Percentiles rank a stretch among this genome's conserved stretches.
Evolutionary conservation across 2,113 vertebrate species (phyloP).

Genomic region (Daubentonia madagascariensis): DNA sequence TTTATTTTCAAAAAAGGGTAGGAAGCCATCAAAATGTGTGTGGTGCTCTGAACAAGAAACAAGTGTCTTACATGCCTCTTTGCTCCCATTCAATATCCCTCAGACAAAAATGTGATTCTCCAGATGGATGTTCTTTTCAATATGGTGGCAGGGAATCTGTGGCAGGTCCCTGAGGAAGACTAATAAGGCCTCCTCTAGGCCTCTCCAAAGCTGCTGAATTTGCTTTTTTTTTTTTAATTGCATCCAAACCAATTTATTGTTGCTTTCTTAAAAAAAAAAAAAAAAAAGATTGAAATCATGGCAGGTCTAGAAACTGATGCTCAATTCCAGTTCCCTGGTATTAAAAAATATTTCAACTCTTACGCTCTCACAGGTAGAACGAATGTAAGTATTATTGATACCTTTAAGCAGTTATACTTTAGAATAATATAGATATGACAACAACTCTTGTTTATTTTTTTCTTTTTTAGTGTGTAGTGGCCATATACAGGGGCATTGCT

Average conservation of each 20-base stretch:
- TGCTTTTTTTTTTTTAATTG: conserved; percentile 19
- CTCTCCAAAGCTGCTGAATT: too few relatives aligned
- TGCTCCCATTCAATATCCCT: too few relatives aligned
- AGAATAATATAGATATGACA: not conserved
- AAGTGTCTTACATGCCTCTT: too few relatives aligned
- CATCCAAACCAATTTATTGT: conserved; percentile 47
- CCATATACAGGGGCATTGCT: conserved; percentile 89
- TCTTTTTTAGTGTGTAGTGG: conserved; percentile 90
- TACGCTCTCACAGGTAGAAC: conserved; percentile 92
- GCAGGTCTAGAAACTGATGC: conserved; percentile 90
- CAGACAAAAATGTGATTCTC: too few relatives aligned
- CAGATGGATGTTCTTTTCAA: too few relatives aligned
- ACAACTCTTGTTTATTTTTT: conserved; percentile 40
- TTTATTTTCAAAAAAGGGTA: too few relatives aligned
- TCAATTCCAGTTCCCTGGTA: conserved; percentile 94
- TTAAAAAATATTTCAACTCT: conserved; percentile 97
- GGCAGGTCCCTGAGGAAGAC: too few relatives aligned
- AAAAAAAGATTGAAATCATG: conserved; percentile 88
- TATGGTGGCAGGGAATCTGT: too few relatives aligned
- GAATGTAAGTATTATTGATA: conserved; percentile 88
- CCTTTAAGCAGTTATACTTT: conserved; percentile 32
- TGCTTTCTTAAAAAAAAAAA: too few relatives aligned
- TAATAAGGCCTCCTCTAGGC: too few relatives aligned
- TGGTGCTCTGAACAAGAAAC: too few relatives aligned
- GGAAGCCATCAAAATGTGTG: too few relatives aligned